These are phyloP conservation scores for Chunga burmeisteri DNA, from an alignment of 2,113 vertebrate genomes.

Conservation along the genomic window DNA sequence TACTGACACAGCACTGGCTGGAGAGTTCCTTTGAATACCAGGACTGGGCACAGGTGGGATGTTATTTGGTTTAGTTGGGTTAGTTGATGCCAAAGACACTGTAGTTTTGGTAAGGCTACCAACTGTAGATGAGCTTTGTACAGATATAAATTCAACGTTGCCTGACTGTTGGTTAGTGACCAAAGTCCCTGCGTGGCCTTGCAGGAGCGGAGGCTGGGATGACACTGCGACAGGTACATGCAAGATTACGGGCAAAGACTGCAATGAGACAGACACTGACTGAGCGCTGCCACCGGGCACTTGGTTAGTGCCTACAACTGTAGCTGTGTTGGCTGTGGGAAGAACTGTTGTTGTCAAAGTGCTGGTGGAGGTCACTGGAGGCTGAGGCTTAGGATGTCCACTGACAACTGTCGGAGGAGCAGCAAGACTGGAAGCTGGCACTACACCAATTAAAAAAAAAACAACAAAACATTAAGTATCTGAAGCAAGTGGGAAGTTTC, in stretches of 20 bases:
- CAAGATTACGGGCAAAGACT: constrained; percentile 80
- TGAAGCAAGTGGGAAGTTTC: background rate
- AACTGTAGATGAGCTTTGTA: constrained; percentile 77
- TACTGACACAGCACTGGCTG: constrained; percentile 66
- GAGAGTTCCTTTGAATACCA: constrained; percentile 74
- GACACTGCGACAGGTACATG: constrained; percentile 83
- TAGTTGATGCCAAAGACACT: constrained; percentile 74
- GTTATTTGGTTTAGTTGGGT: constrained; percentile 74
- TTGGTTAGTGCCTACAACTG: constrained; percentile 77
- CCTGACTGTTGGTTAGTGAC: constrained; percentile 79
- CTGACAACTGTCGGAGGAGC: constrained; percentile 65
- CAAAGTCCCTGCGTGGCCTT: constrained; percentile 79
- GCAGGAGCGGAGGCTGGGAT: constrained; percentile 81
- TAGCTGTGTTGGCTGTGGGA: constrained; percentile 72
- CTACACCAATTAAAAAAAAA: background rate
- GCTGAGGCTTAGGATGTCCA: constrained; percentile 72
- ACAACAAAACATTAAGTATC: background rate
- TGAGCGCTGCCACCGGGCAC: constrained; percentile 75
- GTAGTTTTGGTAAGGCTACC: constrained; percentile 77
- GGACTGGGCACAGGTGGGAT: constrained; percentile 71
- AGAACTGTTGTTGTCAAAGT: constrained; percentile 77
- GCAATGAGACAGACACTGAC: constrained; percentile 79
- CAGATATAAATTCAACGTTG: constrained; percentile 81
- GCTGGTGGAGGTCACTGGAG: constrained; percentile 71
- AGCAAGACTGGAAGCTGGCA: constrained; percentile 67